phyloP scores from a whole-genome alignment of 2,888 invertebrate species.

The Copidosoma aretas region DNA sequence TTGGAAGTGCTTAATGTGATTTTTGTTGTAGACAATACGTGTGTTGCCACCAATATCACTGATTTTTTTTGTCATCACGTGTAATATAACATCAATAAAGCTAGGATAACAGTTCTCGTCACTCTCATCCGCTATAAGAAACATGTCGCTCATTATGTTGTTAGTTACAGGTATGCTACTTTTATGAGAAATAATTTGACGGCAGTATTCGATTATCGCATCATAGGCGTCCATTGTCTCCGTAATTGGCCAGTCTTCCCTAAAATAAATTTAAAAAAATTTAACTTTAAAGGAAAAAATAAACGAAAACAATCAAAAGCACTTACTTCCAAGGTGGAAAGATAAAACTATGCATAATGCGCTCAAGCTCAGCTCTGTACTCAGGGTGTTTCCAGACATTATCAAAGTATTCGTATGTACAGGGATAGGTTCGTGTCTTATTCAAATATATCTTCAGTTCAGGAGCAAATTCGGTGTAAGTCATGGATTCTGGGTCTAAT shows the following conservation, averaged over 20 bases:
- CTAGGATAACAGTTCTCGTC: constrained; percentile 41
- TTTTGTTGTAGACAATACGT: constrained; percentile 67
- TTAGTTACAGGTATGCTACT: constrained; percentile 44
- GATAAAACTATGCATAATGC: constrained; percentile 66
- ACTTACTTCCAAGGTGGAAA: constrained; percentile 64
- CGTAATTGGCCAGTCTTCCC: constrained; percentile 54
- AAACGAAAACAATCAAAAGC: not conserved
- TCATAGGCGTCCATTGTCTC: constrained; percentile 49
- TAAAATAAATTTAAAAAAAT: constrained; percentile 42
- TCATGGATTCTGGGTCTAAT: constrained; percentile 67
- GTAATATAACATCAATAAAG: constrained; percentile 53
- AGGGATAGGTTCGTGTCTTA: constrained; percentile 66
- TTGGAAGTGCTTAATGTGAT: constrained; percentile 65
- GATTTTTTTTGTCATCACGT: constrained; percentile 53
- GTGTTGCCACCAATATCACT: constrained; percentile 45
- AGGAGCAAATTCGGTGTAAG: constrained; percentile 71
- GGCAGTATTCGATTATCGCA: constrained; percentile 50
- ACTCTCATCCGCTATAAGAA: constrained; percentile 40
- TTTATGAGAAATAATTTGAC: constrained; percentile 45
- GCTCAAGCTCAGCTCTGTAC: constrained; percentile 65
- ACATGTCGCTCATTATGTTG: constrained; percentile 51
- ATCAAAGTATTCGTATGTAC: constrained; percentile 74
- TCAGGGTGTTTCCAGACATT: constrained; percentile 66
- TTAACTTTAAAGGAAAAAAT: not conserved
- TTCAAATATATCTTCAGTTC: constrained; percentile 69